Percentiles rank a stretch among this genome's conserved stretches.
Conservation (phyloP, 2,113 vertebrate species). For the Brienomyrus longianalis region DNA sequence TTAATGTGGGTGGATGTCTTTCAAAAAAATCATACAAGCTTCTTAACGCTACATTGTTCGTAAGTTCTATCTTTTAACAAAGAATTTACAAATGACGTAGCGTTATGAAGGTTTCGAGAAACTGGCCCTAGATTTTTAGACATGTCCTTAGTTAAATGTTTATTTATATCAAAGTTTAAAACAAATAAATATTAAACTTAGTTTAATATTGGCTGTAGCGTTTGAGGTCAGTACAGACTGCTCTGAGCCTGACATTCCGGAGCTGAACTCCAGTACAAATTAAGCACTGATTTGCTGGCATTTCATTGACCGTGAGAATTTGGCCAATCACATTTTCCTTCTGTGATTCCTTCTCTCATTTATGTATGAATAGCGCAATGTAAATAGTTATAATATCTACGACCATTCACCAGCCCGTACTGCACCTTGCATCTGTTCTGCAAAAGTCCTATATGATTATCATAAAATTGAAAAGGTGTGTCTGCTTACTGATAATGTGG, state of each 20-base stretch:
- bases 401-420: neutral
- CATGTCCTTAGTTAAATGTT: neutral
- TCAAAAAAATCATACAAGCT: neutral
- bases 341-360: conserved; percentile 19
- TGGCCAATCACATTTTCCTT: neutral
- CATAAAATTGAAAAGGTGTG: conserved; percentile 14
- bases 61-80: too few relatives aligned
- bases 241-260: neutral
- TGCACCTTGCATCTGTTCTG: neutral
- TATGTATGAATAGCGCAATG: neutral
- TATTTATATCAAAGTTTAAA: neutral
- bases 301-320: neutral
- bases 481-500: neutral
- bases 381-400: neutral
- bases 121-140: too few relatives aligned
- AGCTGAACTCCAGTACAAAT: neutral
- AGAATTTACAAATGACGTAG: too few relatives aligned
- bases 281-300: neutral
- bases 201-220: neutral
- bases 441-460: neutral
- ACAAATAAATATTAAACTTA: neutral
- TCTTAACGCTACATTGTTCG: too few relatives aligned
- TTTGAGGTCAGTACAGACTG: neutral
- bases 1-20: neutral
- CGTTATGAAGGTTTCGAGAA: too few relatives aligned